A percentile compares a stretch with the other conserved stretches of the same genome.
phyloP scores from a whole-genome alignment of 2,888 invertebrate genomes.

The Metallyticus violacea region DNA sequence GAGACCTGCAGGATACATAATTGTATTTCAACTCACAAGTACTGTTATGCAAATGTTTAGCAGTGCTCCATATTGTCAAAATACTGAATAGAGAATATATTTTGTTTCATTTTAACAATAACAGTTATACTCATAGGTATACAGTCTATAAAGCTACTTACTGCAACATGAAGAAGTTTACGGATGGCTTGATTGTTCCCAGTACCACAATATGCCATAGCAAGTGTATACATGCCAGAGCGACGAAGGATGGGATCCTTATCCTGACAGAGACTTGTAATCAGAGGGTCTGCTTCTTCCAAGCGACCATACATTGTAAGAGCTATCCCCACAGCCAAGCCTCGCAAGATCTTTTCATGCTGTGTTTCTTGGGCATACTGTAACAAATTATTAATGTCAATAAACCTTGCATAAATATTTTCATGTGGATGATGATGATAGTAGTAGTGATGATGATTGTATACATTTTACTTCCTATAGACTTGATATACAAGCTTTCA shows the following conservation, averaged over 20 bases:
- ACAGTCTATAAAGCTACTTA: too few species aligned
- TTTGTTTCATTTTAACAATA: background rate
- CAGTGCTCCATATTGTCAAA: background rate
- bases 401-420: too few species aligned
- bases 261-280: constrained; percentile 84
- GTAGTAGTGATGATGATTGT: too few species aligned
- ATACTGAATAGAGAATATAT: background rate
- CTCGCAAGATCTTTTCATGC: constrained; percentile 97
- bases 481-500: too few species aligned
- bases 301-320: constrained; percentile 95
- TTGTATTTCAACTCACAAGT: too few species aligned
- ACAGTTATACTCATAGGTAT: background rate
- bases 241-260: constrained; percentile 93
- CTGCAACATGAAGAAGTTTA: constrained; percentile 91
- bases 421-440: too few species aligned
- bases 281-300: constrained; percentile 93
- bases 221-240: constrained; percentile 96
- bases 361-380: constrained; percentile 92
- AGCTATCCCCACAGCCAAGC: constrained; percentile 93
- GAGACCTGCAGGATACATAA: constrained; percentile 58
- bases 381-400: constrained; percentile 28
- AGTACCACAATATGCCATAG: constrained; percentile 97
- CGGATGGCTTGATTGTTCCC: constrained; percentile 96
- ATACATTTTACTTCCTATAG: too few species aligned
- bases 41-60: too few species aligned